Evolutionary conservation across 1,140 invertebrate species (phyloP).

Genomic region (Arion vulgaris): DNA sequence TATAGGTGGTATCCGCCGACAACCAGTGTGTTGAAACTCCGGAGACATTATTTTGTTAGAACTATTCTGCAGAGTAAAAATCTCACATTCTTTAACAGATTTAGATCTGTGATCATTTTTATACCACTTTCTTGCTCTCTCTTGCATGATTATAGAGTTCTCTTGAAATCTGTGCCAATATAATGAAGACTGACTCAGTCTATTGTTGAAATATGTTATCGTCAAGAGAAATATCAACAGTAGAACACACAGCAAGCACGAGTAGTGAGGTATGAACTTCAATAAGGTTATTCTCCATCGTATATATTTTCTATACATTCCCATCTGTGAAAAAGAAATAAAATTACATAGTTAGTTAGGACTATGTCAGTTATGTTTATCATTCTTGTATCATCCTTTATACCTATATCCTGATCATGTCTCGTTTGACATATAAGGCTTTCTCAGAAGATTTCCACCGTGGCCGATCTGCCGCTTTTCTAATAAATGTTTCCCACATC

Average conservation of each 20-base stretch:
- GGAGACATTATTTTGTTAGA: neutral
- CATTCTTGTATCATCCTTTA: no score
- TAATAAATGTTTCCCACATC: no score
- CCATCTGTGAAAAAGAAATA: neutral
- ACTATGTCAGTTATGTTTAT: no score
- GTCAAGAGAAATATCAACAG: neutral
- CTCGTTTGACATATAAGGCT: no score
- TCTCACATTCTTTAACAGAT: neutral
- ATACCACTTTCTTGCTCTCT: neutral
- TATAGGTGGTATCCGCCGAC: conserved; percentile 45
- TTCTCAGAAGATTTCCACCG: no score
- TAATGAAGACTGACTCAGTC: neutral
- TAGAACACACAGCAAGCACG: neutral
- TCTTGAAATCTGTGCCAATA: neutral
- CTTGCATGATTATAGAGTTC: neutral
- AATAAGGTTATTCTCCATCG: neutral
- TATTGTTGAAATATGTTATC: neutral
- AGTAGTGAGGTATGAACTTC: neutral
- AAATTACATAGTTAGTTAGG: no score
- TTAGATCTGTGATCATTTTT: neutral
- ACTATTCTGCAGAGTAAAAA: neutral
- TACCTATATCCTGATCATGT: no score
- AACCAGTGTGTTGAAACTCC: neutral
- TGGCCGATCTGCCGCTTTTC: no score
- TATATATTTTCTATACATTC: neutral